Conservation (phyloP, 2,113 vertebrate species). For the Formicarius rufipectus region DNA sequence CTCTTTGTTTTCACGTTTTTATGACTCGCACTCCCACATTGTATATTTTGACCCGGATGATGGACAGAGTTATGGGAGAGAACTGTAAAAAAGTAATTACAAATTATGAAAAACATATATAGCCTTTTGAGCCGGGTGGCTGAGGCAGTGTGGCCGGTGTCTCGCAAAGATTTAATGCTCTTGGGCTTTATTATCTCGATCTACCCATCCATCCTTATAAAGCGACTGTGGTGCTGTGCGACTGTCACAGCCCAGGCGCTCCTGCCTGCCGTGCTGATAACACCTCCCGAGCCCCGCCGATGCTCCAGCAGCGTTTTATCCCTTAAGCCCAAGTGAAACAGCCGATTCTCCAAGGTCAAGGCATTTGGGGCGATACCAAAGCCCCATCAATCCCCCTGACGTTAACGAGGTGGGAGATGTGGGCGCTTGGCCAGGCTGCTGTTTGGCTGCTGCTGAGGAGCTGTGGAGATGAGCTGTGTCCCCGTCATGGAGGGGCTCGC, state of each 20-base stretch:
- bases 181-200: conserved; percentile 36
- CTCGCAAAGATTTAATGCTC: conserved; percentile 48
- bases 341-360: background rate
- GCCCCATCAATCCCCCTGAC: background rate
- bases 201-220: conserved; percentile 45
- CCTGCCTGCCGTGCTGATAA: background rate
- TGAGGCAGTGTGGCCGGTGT: conserved; percentile 5
- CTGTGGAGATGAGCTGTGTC: rapidly evolving
- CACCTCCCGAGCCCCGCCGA: background rate
- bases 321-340: background rate
- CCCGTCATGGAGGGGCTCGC: rapidly evolving
- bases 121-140: conserved; percentile 15
- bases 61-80: conserved; percentile 42
- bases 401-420: background rate
- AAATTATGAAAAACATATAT: conserved; percentile 42
- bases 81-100: conserved; percentile 46
- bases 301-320: background rate
- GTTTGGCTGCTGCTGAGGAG: background rate
- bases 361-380: background rate
- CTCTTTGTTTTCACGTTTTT: conserved; percentile 37
- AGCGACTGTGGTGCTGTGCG: background rate
- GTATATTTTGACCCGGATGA: conserved; percentile 25
- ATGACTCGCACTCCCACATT: background rate
- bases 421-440: background rate
- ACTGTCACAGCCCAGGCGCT: background rate